Evolutionary conservation across 2,113 vertebrate genomes (phyloP).

Genomic region (Amphiprion ocellaris): DNA sequence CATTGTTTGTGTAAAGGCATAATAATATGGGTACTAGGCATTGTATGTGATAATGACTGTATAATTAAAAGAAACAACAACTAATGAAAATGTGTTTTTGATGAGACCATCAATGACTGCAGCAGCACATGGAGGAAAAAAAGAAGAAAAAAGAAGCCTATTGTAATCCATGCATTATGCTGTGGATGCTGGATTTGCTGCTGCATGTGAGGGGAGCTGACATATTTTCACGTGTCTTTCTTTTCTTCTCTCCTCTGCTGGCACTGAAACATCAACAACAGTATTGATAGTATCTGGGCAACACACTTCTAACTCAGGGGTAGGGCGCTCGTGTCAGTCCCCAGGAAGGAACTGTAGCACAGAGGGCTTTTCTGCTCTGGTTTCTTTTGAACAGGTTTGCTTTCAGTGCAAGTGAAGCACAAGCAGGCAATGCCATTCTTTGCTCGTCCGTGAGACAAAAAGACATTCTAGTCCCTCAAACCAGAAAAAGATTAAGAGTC

Average conservation of each 20-base stretch:
- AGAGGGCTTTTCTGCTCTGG: slow-evolving; percentile 16
- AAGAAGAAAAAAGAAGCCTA: neutral
- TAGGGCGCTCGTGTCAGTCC: neutral
- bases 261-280: slow-evolving; percentile 14
- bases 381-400: slow-evolving; percentile 18
- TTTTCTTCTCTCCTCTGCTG: slow-evolving; percentile 34
- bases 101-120: slow-evolving; percentile 27
- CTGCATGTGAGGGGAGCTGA: slow-evolving; percentile 33
- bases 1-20: slow-evolving; percentile 72
- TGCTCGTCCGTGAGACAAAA: slow-evolving; percentile 20
- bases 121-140: neutral
- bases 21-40: slow-evolving; percentile 42
- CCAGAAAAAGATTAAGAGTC: slow-evolving; percentile 39
- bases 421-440: slow-evolving; percentile 9
- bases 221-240: slow-evolving; percentile 50
- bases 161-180: slow-evolving; percentile 32
- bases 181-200: slow-evolving; percentile 39
- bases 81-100: slow-evolving; percentile 36
- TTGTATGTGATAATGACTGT: slow-evolving; percentile 68
- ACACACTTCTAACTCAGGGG: slow-evolving; percentile 37
- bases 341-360: neutral
- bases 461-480: slow-evolving; percentile 27
- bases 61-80: slow-evolving; percentile 65
- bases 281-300: slow-evolving; percentile 52
- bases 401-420: slow-evolving; percentile 29